Base-by-base conservation (phyloP, 1,140 invertebrate genomes). In the Calliopsis andreniformis region DNA sequence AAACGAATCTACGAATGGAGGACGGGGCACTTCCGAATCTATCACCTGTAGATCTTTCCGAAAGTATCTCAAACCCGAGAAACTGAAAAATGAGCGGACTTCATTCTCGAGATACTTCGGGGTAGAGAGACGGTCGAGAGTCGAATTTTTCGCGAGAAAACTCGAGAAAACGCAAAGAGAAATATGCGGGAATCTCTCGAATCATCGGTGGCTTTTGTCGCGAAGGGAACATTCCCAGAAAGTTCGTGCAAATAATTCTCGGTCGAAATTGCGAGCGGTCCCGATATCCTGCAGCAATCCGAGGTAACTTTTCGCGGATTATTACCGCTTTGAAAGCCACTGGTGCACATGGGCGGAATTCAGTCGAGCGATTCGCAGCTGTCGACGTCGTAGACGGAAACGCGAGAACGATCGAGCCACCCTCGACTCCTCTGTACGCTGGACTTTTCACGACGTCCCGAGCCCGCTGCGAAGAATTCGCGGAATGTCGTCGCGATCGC, bases 401-500 rank as follows among this genome's bases (percentile, higher is more conserved):
- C 63, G 80, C 82, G 78, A 76, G 59, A 83, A 77, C 71, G 82
- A 87, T 85, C 79, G 76, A 76, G 80, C 59, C 70, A 55, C 66
- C 62, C 80, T 30, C 63, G 42, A 47, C 28, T 20, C 20, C 66
- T 51, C 28, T 63, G 25, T 23, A 28, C 30, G 14, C 14, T 10
- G 30, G 59, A 64, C 47, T 78, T 78, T 78, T 28, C 76, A 39
- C 39, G 14, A 28, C 55, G 3, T 35, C 47, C 39, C n/a, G 30
- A 49, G 79, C 80, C 76, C 51, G 64, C 71, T 69, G 71, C 80
- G 76, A 72, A 62, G 83, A 85, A 84, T 84, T 86, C 68, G 69
- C 82, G 87, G 89, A 88, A 89, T 88, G 88, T 80, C 73, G 83
- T 79, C 82, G 82, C 83, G 83, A 88, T 85, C 86, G 84, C 63